phyloP scores from a whole-genome alignment of 1,140 invertebrate genomes.

The Drosophila aff. region DNA sequence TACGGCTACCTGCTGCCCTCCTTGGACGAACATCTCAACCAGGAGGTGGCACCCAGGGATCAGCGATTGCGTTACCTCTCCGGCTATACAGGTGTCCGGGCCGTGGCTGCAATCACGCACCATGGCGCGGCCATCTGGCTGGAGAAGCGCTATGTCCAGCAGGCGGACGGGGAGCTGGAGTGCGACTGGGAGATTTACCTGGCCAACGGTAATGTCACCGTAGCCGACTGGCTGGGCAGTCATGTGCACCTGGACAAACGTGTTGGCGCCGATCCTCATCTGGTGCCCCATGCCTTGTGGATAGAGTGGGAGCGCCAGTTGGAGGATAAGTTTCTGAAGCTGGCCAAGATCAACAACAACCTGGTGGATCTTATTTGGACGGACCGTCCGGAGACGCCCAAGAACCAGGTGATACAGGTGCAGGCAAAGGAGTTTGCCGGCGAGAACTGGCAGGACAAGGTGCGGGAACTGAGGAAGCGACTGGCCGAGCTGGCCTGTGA shows the following conservation, averaged over 20 bases:
- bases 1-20: slow-evolving; percentile 92
- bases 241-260: slow-evolving; percentile 88
- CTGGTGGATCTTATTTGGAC: slow-evolving; percentile 94
- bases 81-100: slow-evolving; percentile 94
- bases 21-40: slow-evolving; percentile 92
- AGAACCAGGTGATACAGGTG: slow-evolving; percentile 86
- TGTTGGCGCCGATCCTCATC: slow-evolving; percentile 93
- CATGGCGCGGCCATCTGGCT: slow-evolving; percentile 95
- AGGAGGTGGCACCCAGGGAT: slow-evolving; percentile 90
- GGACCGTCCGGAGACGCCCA: slow-evolving; percentile 86
- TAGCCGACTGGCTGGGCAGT: slow-evolving; percentile 88
- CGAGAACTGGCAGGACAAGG: slow-evolving; percentile 90
- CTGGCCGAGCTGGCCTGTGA: slow-evolving; percentile 89
- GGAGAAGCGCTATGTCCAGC: slow-evolving; percentile 93
- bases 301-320: slow-evolving; percentile 87
- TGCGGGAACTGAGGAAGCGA: slow-evolving; percentile 88
- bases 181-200: slow-evolving; percentile 94
- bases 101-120: slow-evolving; percentile 91
- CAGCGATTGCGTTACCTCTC: slow-evolving; percentile 92
- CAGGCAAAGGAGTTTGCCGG: slow-evolving; percentile 85
- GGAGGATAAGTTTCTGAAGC: slow-evolving; percentile 85
- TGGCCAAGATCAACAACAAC: slow-evolving; percentile 90
- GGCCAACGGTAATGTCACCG: slow-evolving; percentile 87
- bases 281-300: slow-evolving; percentile 89
- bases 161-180: slow-evolving; percentile 91